Conservation (phyloP, 2,113 vertebrate species). For the Brachionichthys hirsutus region DNA sequence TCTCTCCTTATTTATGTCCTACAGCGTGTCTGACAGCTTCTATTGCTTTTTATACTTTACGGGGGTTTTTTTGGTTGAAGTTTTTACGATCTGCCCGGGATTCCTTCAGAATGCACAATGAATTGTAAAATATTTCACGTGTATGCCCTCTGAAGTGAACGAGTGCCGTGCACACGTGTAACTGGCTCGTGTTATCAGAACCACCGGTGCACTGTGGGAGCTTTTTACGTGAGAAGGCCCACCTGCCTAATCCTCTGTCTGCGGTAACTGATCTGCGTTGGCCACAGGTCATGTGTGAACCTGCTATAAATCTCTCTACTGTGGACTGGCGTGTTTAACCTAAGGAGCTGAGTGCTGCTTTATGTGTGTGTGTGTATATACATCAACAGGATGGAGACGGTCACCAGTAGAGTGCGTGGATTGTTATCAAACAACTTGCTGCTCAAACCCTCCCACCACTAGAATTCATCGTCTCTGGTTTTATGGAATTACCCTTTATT, state of each 20-base stretch:
- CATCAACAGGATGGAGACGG: not conserved
- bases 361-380: constrained; percentile 5
- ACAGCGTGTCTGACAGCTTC: not conserved
- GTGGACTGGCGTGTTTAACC: constrained; percentile 48
- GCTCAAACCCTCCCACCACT: constrained; percentile 2
- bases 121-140: not conserved
- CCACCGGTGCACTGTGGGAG: constrained; percentile 25
- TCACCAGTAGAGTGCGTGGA: constrained; percentile 18
- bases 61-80: not conserved
- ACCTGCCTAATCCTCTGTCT: constrained; percentile 62
- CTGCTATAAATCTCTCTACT: constrained; percentile 45
- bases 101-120: not conserved
- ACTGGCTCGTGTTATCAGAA: constrained; percentile 21
- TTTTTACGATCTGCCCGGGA: not conserved
- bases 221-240: constrained; percentile 47
- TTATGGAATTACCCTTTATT: constrained; percentile 64
- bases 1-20: not conserved
- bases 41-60: not conserved
- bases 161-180: constrained; percentile 5
- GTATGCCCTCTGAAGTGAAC: not conserved
- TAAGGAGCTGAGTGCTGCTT: constrained; percentile 25
- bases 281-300: constrained; percentile 53
- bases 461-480: constrained; percentile 28
- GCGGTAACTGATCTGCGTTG: constrained; percentile 47
- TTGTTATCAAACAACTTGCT: constrained; percentile 29